phyloP scores from a whole-genome alignment of 2,888 invertebrate genomes.

The Boloria selene region DNA sequence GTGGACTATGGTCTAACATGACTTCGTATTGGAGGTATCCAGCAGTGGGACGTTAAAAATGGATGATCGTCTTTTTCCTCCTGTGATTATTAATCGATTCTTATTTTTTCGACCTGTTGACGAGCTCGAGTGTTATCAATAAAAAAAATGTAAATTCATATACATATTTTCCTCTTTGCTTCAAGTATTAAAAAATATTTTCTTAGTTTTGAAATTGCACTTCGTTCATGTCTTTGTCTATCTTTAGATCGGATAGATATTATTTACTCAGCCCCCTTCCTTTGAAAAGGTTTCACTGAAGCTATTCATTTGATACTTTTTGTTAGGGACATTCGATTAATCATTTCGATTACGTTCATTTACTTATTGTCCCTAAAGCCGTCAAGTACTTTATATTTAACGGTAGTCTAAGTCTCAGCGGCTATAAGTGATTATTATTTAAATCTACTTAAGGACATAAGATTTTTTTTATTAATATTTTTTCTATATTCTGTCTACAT shows the following conservation, averaged over 20 bases:
- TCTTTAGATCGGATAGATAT: background rate
- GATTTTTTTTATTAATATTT: background rate
- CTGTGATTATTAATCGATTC: no score
- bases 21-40: no score
- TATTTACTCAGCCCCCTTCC: constrained; percentile 6
- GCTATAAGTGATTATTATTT: no score
- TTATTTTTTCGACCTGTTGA: no score
- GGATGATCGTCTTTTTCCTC: no score
- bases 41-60: no score
- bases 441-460: no score
- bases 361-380: background rate
- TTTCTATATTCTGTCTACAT: background rate
- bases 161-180: background rate
- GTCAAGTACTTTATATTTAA: background rate
- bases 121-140: no score
- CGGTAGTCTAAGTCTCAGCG: no score
- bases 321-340: constrained; percentile 1
- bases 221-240: background rate
- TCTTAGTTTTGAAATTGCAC: background rate
- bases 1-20: no score
- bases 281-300: constrained; percentile 20
- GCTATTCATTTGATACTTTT: constrained; percentile 13
- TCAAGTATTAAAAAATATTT: background rate
- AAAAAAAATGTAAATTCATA: background rate
- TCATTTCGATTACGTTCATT: background rate